Conservation (phyloP, 1,140 invertebrate species). For the Himalopsyche phryganea region DNA sequence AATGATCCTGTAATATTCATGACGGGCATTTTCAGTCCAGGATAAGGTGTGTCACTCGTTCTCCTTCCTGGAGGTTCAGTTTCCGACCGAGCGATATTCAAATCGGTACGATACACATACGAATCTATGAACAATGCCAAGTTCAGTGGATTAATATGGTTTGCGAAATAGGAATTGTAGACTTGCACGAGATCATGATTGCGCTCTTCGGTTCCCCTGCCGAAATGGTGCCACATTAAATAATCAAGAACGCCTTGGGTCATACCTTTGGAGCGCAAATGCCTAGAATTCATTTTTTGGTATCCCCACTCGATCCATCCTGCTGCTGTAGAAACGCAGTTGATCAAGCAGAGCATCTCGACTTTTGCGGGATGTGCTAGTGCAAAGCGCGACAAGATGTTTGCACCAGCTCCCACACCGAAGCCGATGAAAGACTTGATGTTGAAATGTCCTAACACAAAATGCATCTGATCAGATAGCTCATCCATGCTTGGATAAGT, state of each 20-base stretch:
- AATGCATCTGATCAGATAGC: slow-evolving; percentile 82
- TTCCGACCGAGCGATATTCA: slow-evolving; percentile 70
- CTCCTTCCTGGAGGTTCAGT: background rate
- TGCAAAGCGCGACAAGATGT: slow-evolving; percentile 90
- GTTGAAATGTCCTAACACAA: slow-evolving; percentile 85
- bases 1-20: slow-evolving; percentile 91
- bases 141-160: slow-evolving; percentile 89
- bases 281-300: slow-evolving; percentile 89
- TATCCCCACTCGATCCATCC: slow-evolving; percentile 99
- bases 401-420: slow-evolving; percentile 95
- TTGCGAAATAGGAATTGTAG: slow-evolving; percentile 88
- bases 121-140: slow-evolving; percentile 91
- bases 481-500: slow-evolving; percentile 97
- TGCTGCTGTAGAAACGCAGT: slow-evolving; percentile 86
- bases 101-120: slow-evolving; percentile 85
- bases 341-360: slow-evolving; percentile 83
- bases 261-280: slow-evolving; percentile 85
- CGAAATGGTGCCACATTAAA: slow-evolving; percentile 99
- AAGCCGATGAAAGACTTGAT: slow-evolving; percentile 92
- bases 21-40: slow-evolving; percentile 67
- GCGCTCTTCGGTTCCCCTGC: slow-evolving; percentile 75
- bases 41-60: slow-evolving; percentile 4
- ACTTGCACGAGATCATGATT: slow-evolving; percentile 88
- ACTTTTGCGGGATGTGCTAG: slow-evolving; percentile 73
- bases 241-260: slow-evolving; percentile 96